Conservation (phyloP, 37 sponge, comb jelly and placozoan genomes). For the Spongilla lacustris region DNA sequence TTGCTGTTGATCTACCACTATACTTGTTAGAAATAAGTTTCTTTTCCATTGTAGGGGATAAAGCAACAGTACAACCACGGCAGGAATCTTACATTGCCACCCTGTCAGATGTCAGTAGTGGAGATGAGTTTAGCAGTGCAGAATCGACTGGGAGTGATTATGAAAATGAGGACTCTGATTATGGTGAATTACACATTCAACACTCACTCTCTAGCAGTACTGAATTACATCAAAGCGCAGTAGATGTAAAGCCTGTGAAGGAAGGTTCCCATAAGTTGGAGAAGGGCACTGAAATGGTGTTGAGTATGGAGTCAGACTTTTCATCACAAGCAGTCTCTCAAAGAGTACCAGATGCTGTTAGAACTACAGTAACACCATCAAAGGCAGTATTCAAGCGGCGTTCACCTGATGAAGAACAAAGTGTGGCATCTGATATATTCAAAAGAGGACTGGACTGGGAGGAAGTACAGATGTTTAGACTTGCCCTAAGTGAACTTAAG, state of each 20-base stretch:
- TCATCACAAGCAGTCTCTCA: too few relatives aligned
- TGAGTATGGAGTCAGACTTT: background rate
- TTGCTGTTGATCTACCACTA: background rate
- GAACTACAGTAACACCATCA: background rate
- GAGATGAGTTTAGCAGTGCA: slow-evolving; percentile 10
- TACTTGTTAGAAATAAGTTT: background rate
- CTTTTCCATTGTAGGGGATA: background rate
- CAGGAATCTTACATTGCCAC: background rate
- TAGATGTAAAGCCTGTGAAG: background rate
- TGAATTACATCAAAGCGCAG: background rate
- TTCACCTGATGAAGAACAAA: slow-evolving; percentile 29
- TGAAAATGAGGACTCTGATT: slow-evolving; percentile 15
- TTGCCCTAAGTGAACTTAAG: slow-evolving; percentile 56
- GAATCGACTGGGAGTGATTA: background rate
- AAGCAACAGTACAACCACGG: background rate
- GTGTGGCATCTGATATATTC: slow-evolving; percentile 7
- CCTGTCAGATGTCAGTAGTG: slow-evolving; percentile 21
- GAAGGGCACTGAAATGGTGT: background rate
- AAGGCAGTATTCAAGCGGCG: slow-evolving; percentile 50
- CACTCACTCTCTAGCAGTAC: background rate
- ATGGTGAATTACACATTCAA: background rate
- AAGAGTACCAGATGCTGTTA: background rate
- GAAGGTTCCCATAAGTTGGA: background rate
- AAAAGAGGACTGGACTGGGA: slow-evolving; percentile 67
- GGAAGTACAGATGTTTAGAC: slow-evolving; percentile 74